Base-by-base conservation (phyloP, 2,113 vertebrate species). In the Melierax canorus region DNA sequence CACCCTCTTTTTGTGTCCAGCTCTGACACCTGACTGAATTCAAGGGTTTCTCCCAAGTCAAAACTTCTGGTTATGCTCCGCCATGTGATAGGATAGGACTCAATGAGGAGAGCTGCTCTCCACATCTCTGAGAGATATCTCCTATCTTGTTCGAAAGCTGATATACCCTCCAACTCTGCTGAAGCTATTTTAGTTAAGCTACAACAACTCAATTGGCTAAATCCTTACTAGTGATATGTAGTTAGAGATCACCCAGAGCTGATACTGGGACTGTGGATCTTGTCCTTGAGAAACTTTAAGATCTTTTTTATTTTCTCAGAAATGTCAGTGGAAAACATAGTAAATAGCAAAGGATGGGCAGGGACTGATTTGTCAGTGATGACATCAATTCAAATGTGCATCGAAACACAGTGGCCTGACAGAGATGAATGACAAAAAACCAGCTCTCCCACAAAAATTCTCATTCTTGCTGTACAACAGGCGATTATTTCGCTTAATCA, bases 121-220 rank as follows among this genome's bases (percentile, higher is more conserved):
- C 88, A 96, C 89, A 96, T 98, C 94, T 93, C 74, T 84, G 48
- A 96, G 53, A 76, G 58, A 97, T 96, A 97, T 86, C 82, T 97
- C 90, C 41, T 90, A 97, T 96, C 94, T 96, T 96, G 39, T 92
- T 96, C 72, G 72, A 96, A 97, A 97, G 88, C 92, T 87, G 94
- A 90, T 97, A 94, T 89, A 96, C 82, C 85, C 92, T 97, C 93
- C 91, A 97, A 95, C 90, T 97, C 92, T 94, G 89, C 89, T 78
- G 85, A 63, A 97, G 95, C 68, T 95, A 39, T 97, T 97, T 97
- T 95, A 97, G 84, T 94, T 97, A 95, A 98, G 87, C 94, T 95
- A 88, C 86, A 88, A 95, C 92, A 96, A 97, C 67, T 97, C 95
- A 96, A 90, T 96, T 94, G 88, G 58, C 87, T 97, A 97, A 97